Percentiles rank a stretch among this genome's conserved stretches.
These are phyloP conservation scores for Polyergus mexicanus DNA, from an alignment of 1,140 invertebrate genomes.

Conservation along the genomic window DNA sequence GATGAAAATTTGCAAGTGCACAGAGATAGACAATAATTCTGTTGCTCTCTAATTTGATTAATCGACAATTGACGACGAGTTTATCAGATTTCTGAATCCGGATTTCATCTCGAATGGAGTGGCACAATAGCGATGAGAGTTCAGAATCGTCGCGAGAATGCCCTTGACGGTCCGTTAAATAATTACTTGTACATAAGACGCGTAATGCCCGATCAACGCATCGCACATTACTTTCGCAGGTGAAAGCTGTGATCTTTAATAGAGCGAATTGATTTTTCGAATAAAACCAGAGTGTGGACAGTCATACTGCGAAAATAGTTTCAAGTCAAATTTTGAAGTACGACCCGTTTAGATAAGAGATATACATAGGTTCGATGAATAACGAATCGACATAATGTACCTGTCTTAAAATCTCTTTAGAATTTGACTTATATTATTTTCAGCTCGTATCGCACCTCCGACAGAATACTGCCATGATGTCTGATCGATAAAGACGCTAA, in stretches of 20 bases:
- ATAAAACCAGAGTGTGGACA: neutral
- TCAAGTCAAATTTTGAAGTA: slow-evolving; percentile 14
- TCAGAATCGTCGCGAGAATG: slow-evolving; percentile 21
- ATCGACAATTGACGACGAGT: slow-evolving; percentile 35
- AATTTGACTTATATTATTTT: slow-evolving; percentile 32
- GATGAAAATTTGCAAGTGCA: slow-evolving; percentile 50
- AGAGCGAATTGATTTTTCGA: slow-evolving; percentile 11
- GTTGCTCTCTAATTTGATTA: slow-evolving; percentile 60
- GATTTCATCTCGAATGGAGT: slow-evolving; percentile 5
- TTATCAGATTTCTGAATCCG: slow-evolving; percentile 25
- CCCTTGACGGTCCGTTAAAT: slow-evolving; percentile 1
- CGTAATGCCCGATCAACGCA: slow-evolving; percentile 1
- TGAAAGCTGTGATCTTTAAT: neutral
- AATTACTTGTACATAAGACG: slow-evolving; percentile 12
- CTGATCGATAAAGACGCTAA: neutral
- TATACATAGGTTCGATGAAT: neutral
- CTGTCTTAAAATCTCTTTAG: slow-evolving; percentile 1
- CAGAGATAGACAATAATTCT: slow-evolving; percentile 81
- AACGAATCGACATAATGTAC: neutral
- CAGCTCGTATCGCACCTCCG: neutral
- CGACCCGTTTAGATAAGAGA: slow-evolving; percentile 1
- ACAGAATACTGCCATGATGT: slow-evolving; percentile 16
- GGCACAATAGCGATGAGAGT: slow-evolving; percentile 8
- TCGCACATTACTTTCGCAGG: slow-evolving; percentile 25
- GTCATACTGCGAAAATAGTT: neutral